Evolutionary conservation across 2,797 vertebrate species (phyloP).

Genomic region (Acomys russatus): DNA sequence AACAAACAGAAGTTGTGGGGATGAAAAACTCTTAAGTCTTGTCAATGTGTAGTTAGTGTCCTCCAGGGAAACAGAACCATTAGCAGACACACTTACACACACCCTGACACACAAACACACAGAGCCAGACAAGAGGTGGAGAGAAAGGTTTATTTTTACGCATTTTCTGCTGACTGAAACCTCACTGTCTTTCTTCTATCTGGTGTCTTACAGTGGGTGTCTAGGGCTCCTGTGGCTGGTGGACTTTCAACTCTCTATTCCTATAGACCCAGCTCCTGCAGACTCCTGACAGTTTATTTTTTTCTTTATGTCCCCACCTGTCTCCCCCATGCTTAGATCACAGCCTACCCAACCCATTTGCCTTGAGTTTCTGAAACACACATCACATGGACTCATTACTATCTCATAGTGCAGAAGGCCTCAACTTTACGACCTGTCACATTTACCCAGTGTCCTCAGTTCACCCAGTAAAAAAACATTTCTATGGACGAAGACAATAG

Average conservation of each 20-base stretch:
- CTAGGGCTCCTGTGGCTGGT: not conserved
- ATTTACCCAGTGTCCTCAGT: not conserved
- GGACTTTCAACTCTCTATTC: not conserved
- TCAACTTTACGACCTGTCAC: not conserved
- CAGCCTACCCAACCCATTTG: not conserved
- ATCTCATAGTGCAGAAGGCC: not conserved
- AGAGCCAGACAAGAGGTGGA: not conserved
- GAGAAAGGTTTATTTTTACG: not conserved
- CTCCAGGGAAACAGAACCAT: constrained; percentile 21
- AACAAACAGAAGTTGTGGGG: not conserved
- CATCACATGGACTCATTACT: accelerated
- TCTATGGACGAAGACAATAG: not conserved
- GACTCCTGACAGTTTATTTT: too few species aligned
- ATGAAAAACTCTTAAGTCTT: constrained; percentile 12
- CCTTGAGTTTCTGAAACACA: not conserved
- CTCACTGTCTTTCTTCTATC: not conserved
- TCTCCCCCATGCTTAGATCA: not conserved
- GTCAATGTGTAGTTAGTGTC: not conserved
- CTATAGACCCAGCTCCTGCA: not conserved
- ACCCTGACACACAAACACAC: not conserved
- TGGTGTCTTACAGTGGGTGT: not conserved
- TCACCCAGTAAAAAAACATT: not conserved
- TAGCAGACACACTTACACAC: not conserved
- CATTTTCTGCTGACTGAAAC: not conserved
- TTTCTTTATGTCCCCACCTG: not conserved